Evolutionary conservation across 2,113 vertebrate genomes (phyloP).

Genomic region (Archilochus colubris): DNA sequence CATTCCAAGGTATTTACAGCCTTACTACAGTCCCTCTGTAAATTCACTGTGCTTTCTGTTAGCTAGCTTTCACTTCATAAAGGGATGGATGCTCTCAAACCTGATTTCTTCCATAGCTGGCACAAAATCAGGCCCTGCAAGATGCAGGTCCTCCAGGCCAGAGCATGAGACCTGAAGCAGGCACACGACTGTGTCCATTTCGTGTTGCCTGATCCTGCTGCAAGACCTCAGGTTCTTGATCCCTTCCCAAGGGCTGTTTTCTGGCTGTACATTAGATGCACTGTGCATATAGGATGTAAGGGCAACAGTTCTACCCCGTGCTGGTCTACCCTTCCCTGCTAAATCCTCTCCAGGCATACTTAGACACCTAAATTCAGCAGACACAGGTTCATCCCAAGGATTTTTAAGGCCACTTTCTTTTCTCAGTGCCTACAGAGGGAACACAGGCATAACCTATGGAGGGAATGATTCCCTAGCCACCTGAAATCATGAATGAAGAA

Average conservation of each 20-base stretch:
- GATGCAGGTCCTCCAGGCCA: not conserved
- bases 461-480: not conserved
- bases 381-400: not conserved
- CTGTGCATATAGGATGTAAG: not conserved
- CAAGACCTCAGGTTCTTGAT: not conserved
- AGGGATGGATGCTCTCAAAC: not conserved
- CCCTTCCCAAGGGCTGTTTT: not conserved
- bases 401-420: not conserved
- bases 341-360: not conserved
- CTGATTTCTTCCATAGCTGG: not conserved
- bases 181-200: not conserved
- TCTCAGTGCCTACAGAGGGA: not conserved
- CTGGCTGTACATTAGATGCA: not conserved
- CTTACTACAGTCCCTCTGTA: not conserved
- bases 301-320: not conserved
- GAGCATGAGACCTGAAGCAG: not conserved
- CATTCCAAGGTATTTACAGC: not conserved
- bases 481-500: not conserved
- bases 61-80: not conserved
- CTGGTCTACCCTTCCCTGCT: not conserved
- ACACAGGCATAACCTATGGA: not conserved
- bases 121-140: not conserved
- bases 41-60: not conserved
- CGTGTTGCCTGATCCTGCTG: not conserved
- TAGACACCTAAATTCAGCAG: not conserved